Percentiles rank a stretch among this genome's conserved stretches.
phyloP scores from a whole-genome alignment of 2,888 invertebrate species.

The Diarsia mendica region DNA sequence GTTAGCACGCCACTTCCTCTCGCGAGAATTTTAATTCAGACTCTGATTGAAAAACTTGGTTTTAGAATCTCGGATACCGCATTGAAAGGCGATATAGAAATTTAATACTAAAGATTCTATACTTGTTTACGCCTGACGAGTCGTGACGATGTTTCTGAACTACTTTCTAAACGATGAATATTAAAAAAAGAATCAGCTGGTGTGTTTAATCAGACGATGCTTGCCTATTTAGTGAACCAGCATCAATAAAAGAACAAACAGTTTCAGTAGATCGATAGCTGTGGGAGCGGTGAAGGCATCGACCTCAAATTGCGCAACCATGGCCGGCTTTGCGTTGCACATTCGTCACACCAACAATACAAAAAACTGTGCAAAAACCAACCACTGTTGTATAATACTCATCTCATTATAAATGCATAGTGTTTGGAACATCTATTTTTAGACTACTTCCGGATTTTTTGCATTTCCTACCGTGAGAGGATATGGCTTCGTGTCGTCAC shows the following conservation, averaged over 20 bases:
- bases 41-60: constrained; percentile 17
- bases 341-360: constrained; percentile 69
- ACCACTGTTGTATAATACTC: constrained; percentile 61
- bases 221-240: constrained; percentile 55
- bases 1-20: constrained; percentile 49
- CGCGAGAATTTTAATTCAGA: constrained; percentile 19
- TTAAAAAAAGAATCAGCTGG: constrained; percentile 42
- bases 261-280: constrained; percentile 73
- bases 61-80: constrained; percentile 15
- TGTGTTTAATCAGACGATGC: constrained; percentile 42
- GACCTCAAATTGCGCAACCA: constrained; percentile 83
- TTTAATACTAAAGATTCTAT: constrained; percentile 2
- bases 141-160: constrained; percentile 17
- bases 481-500: constrained; percentile 54
- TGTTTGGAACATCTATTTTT: constrained; percentile 32
- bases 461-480: constrained; percentile 51
- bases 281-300: constrained; percentile 76
- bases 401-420: constrained; percentile 54
- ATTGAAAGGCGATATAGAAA: constrained; percentile 25
- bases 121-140: constrained; percentile 27
- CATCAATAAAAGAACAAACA: constrained; percentile 71
- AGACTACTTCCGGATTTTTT: constrained; percentile 57
- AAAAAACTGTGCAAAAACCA: constrained; percentile 59
- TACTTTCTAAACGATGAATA: constrained; percentile 60
- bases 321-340: constrained; percentile 70